Percentiles rank a stretch among this genome's conserved stretches.
These are phyloP conservation scores for Chelonus formosanus DNA, from an alignment of 2,888 invertebrate genomes.

Conservation along the genomic window DNA sequence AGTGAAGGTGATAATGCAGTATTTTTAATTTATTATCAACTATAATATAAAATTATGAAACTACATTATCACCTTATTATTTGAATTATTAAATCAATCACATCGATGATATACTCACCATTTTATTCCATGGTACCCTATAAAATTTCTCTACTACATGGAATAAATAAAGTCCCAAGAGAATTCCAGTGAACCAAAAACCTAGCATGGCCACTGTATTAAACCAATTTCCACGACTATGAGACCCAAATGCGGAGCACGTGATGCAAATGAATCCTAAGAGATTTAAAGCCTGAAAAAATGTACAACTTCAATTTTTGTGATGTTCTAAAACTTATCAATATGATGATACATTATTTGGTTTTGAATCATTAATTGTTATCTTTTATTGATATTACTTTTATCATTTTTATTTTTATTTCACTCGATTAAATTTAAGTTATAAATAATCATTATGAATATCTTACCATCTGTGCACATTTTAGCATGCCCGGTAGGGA, in stretches of 20 bases:
- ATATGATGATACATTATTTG: background rate
- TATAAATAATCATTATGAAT: background rate
- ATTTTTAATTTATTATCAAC: background rate
- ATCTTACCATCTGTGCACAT: conserved; percentile 77
- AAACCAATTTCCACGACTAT: conserved; percentile 76
- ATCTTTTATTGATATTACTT: too few relatives aligned
- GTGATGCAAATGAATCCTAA: conserved; percentile 85
- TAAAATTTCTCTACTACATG: conserved; percentile 86
- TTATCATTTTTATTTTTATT: too few relatives aligned
- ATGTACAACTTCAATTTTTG: background rate
- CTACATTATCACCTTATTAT: too few relatives aligned
- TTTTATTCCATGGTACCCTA: conserved; percentile 86
- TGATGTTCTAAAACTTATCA: background rate
- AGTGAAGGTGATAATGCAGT: background rate
- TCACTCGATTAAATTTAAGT: background rate
- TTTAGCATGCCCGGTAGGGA: conserved; percentile 82
- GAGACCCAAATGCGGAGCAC: conserved; percentile 63
- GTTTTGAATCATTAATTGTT: background rate
- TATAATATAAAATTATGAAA: background rate
- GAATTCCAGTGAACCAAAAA: conserved; percentile 84
- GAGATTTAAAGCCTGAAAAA: conserved; percentile 72
- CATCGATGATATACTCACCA: conserved; percentile 66
- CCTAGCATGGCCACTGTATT: conserved; percentile 83
- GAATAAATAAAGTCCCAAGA: conserved; percentile 83
- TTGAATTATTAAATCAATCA: too few relatives aligned